Conservation (phyloP, 2,888 invertebrate genomes). For the Falcaria lacertinaria region DNA sequence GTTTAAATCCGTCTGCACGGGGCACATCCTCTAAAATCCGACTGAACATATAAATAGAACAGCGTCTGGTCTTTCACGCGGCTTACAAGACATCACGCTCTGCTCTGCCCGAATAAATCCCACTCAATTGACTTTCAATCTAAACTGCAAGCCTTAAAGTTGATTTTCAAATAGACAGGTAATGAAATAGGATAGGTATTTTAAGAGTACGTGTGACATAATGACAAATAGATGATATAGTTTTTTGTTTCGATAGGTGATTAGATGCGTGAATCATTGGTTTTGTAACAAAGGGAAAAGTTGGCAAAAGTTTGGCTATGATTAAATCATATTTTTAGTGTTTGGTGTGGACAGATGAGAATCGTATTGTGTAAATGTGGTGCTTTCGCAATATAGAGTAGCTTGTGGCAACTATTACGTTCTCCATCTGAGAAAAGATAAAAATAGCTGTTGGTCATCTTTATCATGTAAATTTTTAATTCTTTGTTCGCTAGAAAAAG, state of each 20-base stretch:
- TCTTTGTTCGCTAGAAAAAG: too few species aligned
- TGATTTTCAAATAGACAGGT: not conserved
- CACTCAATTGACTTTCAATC: not conserved
- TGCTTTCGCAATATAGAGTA: not conserved
- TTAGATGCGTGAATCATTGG: slow-evolving; percentile 4
- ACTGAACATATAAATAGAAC: slow-evolving; percentile 37
- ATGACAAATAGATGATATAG: slow-evolving; percentile 9
- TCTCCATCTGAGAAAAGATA: too few species aligned
- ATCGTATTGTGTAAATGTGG: not conserved
- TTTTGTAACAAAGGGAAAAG: slow-evolving; percentile 7
- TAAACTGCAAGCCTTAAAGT: not conserved
- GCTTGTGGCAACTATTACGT: not conserved
- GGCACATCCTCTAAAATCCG: slow-evolving; percentile 31
- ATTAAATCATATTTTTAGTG: not conserved
- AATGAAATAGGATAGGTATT: slow-evolving; percentile 1
- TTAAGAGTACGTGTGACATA: slow-evolving; percentile 7
- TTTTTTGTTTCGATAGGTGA: slow-evolving; percentile 3
- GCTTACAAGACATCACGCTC: slow-evolving; percentile 15
- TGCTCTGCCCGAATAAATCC: not conserved
- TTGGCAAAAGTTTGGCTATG: not conserved
- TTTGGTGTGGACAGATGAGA: not conserved
- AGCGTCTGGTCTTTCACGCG: slow-evolving; percentile 37
- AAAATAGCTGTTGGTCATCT: too few species aligned
- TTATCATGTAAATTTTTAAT: too few species aligned
- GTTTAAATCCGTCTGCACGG: slow-evolving; percentile 34